phyloP scores from a whole-genome alignment of 2,888 invertebrate genomes.

The Nematopogon swammerdamellus region DNA sequence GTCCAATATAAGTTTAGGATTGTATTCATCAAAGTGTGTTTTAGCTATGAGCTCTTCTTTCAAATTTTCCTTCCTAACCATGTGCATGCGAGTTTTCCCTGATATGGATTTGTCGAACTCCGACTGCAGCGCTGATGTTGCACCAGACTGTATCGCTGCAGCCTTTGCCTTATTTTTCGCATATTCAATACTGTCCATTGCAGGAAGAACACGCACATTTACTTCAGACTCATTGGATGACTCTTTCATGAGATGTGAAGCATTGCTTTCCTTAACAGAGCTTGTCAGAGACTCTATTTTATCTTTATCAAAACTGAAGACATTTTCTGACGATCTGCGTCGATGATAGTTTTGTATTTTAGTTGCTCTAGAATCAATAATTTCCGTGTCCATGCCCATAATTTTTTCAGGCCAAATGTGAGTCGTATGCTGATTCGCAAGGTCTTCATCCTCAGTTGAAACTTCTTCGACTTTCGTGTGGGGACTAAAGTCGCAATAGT shows the following conservation, averaged over 20 bases:
- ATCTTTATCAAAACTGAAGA: slow-evolving; percentile 75
- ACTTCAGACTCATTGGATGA: slow-evolving; percentile 53
- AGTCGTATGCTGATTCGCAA: slow-evolving; percentile 38
- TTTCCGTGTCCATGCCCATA: slow-evolving; percentile 48
- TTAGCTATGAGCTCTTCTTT: slow-evolving; percentile 65
- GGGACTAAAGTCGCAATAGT: slow-evolving; percentile 33
- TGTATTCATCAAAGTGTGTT: slow-evolving; percentile 68
- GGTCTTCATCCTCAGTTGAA: slow-evolving; percentile 52
- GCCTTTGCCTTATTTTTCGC: slow-evolving; percentile 55
- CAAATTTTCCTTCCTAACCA: slow-evolving; percentile 50
- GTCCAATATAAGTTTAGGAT: slow-evolving; percentile 61
- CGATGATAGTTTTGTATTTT: slow-evolving; percentile 54
- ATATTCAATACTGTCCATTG: slow-evolving; percentile 55
- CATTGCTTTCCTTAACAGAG: slow-evolving; percentile 36
- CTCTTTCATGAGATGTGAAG: slow-evolving; percentile 41
- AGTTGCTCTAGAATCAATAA: slow-evolving; percentile 35
- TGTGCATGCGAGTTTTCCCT: slow-evolving; percentile 36
- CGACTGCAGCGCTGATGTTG: slow-evolving; percentile 56
- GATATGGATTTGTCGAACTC: slow-evolving; percentile 59
- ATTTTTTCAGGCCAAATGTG: slow-evolving; percentile 58
- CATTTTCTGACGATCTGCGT: slow-evolving; percentile 68
- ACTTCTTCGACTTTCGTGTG: slow-evolving; percentile 41
- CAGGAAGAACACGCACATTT: slow-evolving; percentile 43
- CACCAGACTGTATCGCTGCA: slow-evolving; percentile 31
- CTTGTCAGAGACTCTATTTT: slow-evolving; percentile 70